A percentile compares a stretch with the other conserved stretches of the same genome.
These are phyloP conservation scores for Heliconius eleuchia DNA, from an alignment of 1,140 invertebrate genomes.

Conservation along the genomic window DNA sequence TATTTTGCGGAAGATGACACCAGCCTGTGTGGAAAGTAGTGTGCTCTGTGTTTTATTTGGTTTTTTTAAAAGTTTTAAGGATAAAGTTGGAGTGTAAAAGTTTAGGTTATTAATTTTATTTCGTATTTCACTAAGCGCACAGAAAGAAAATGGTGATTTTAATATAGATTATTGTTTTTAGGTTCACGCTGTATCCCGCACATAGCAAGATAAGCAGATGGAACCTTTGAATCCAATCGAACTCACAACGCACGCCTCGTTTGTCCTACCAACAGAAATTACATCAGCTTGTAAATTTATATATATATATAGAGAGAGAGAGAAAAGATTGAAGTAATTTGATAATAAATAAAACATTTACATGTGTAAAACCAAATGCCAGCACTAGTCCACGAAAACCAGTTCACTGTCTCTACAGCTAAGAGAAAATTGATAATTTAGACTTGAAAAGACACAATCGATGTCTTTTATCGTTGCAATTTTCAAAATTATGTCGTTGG, in stretches of 20 bases:
- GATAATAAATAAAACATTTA: not conserved
- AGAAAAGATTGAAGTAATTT: no score
- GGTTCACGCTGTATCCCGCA: no score
- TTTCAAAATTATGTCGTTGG: slow-evolving; percentile 33
- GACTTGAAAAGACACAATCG: slow-evolving; percentile 28
- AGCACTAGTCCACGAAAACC: not conserved
- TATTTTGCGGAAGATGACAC: slow-evolving; percentile 27
- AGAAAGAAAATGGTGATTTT: not conserved
- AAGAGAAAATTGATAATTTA: slow-evolving; percentile 29
- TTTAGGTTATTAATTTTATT: not conserved
- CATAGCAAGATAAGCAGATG: no score
- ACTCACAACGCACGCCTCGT: no score
- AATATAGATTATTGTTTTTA: no score
- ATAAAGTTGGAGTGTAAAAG: not conserved
- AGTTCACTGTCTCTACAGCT: not conserved
- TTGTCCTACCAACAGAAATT: no score
- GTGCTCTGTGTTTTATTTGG: not conserved
- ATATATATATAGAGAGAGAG: no score
- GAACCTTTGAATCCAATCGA: no score
- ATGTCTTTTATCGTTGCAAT: slow-evolving; percentile 35
- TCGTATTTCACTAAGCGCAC: not conserved
- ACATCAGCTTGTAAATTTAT: no score
- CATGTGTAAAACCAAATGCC: not conserved
- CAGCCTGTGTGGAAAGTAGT: not conserved
- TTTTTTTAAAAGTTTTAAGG: not conserved